Evolutionary conservation across 2,797 vertebrate species (phyloP).

Genomic region (Enteromius thamalakanensis): DNA sequence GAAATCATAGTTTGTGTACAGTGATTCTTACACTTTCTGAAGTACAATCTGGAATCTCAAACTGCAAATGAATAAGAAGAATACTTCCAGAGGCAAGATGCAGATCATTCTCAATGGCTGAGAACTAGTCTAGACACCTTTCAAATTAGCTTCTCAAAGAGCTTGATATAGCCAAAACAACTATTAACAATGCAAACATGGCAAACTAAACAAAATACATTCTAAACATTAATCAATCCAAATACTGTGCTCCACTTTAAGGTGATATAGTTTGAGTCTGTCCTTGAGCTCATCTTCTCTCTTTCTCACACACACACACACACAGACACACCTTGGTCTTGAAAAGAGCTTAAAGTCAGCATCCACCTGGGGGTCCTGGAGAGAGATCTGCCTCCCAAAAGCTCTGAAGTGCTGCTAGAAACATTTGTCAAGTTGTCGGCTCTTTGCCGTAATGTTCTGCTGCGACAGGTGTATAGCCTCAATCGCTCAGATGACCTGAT

Average conservation of each 20-base stretch:
- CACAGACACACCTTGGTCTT: constrained; percentile 21
- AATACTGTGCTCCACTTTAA: neutral
- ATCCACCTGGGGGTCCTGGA: neutral
- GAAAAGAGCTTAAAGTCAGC: neutral
- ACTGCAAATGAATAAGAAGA: neutral
- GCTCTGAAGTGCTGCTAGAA: constrained; percentile 19
- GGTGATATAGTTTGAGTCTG: neutral
- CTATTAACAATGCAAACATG: neutral
- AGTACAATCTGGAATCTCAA: neutral
- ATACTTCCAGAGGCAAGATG: neutral
- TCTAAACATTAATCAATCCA: neutral
- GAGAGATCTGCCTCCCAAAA: neutral
- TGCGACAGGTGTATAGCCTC: neutral
- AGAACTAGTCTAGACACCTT: neutral
- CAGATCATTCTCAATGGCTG: neutral
- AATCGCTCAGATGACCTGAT: constrained; percentile 2
- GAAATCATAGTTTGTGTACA: neutral
- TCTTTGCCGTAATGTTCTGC: neutral
- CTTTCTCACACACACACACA: neutral
- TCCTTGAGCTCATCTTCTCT: constrained; percentile 14
- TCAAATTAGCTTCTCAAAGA: neutral
- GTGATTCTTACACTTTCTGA: neutral
- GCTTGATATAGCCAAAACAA: neutral
- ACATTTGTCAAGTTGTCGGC: constrained; percentile 8
- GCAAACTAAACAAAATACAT: neutral